Evolutionary conservation across 2,888 invertebrate genomes (phyloP), one percentile per base, ranked within the genome.

Genomic region (Glaucopsyche alexis): DNA sequence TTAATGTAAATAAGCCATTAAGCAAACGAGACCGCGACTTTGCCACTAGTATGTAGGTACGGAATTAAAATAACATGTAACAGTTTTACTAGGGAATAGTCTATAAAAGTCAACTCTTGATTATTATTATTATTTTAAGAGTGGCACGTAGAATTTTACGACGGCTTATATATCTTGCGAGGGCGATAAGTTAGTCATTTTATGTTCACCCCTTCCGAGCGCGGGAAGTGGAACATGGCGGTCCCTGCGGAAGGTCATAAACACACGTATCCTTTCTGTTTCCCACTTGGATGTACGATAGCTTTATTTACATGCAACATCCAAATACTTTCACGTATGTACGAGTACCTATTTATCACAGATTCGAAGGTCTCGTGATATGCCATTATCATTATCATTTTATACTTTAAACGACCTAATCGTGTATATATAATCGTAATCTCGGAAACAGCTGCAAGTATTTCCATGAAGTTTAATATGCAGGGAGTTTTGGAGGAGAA

Each of bases 151-250:
- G 87, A 83, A 85, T 87, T 91, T 92, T 91, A 92, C 86, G 89
- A 88, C 84, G 47, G 19, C 85, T 84, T 86, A 88, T 86, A 88
- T 88, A 89, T 89, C 91, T 91, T 89, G 86, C 83, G 91, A 90
- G 91, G 86, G 89, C 88, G 85, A 90, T 92, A 92, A 90, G 89
- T 92, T 90, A 92, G 90, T 90, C 88, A 90, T 91, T 92, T 92
- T 91, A 91, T 90, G 91, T 85, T 88, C 87, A 88, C 88, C 87
- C 88, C 87, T 87, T 87, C 87, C 86, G 80, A 81, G 82, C 71
- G 74, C 81, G 84, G 82, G 85, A 88, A 90, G 86, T 88, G 88
- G 85, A 84, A 84, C 86, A 84, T 84, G 87, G 84, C 13, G 83
- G 83, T 90, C 91, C 89, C 91, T 79, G 78, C 79, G 87, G 91